These are phyloP conservation scores for Porites lobata DNA, from an alignment of 92 coral and sea anemone species.

Conservation along the genomic window DNA sequence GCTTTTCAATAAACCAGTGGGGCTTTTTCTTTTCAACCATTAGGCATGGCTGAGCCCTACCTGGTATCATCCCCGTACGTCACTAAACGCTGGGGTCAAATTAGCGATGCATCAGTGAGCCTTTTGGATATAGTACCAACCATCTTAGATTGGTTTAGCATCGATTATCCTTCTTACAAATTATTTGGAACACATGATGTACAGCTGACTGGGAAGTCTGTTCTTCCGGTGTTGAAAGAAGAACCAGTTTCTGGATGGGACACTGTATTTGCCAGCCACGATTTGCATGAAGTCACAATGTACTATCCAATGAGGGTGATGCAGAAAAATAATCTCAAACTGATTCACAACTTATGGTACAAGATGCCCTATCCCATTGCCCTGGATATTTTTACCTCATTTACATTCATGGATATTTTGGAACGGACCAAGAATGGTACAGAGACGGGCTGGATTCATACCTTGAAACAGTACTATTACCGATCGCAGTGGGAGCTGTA, in stretches of 20 bases:
- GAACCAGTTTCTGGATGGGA: constrained; percentile 87
- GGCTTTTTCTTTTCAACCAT: constrained; percentile 2
- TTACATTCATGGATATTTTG: constrained; percentile 87
- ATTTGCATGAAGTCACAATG: constrained; percentile 91
- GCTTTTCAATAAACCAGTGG: background rate
- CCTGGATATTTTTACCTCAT: constrained; percentile 84
- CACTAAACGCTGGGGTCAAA: constrained; percentile 79
- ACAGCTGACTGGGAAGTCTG: constrained; percentile 81
- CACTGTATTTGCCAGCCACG: constrained; percentile 91
- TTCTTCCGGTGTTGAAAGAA: constrained; percentile 76
- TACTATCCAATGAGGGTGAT: constrained; percentile 95
- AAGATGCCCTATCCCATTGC: constrained; percentile 98
- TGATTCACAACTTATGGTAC: constrained; percentile 87
- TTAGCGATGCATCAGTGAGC: constrained; percentile 91
- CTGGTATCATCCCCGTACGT: constrained; percentile 86
- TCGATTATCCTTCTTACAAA: constrained; percentile 84
- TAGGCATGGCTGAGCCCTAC: constrained; percentile 94
- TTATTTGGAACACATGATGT: constrained; percentile 77
- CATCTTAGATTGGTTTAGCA: constrained; percentile 78
- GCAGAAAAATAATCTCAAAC: constrained; percentile 77
- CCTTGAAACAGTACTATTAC: constrained; percentile 81
- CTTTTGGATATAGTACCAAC: constrained; percentile 92
- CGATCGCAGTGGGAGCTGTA: constrained; percentile 96
- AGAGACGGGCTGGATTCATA: constrained; percentile 88
- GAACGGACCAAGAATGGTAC: constrained; percentile 80